A percentile compares a stretch with the other conserved stretches of the same genome.
These are phyloP conservation scores for Chlamydotis undulata DNA, from an alignment of 2,113 vertebrate species.

Conservation along the genomic window DNA sequence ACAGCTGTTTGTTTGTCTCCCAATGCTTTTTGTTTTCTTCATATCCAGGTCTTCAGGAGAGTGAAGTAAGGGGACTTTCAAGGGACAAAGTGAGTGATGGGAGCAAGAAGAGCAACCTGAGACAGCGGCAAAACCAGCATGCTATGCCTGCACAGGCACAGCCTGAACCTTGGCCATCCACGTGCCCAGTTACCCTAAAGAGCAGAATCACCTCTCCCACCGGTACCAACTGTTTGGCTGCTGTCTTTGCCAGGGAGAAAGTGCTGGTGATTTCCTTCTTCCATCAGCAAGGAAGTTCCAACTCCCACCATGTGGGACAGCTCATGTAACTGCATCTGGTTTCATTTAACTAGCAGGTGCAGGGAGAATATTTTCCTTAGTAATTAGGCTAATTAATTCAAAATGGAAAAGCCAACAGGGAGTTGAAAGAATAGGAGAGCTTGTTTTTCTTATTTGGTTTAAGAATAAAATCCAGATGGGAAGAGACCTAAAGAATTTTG, in stretches of 20 bases:
- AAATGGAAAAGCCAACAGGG: background rate
- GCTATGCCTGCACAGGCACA: background rate
- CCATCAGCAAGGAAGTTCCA: background rate
- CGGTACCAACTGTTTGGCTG: background rate
- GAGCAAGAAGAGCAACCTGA: background rate
- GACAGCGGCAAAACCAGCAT: background rate
- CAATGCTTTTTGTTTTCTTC: background rate
- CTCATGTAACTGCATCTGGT: background rate
- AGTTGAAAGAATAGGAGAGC: background rate
- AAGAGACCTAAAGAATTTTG: background rate
- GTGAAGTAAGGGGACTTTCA: background rate
- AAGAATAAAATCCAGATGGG: background rate
- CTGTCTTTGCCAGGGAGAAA: background rate
- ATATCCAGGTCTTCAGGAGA: background rate
- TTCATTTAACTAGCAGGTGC: background rate
- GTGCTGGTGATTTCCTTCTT: background rate
- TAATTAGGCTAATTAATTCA: background rate
- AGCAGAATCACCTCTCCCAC: background rate
- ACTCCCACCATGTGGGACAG: background rate
- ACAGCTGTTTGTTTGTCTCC: background rate
- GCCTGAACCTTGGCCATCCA: background rate
- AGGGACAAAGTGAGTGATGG: background rate
- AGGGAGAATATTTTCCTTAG: background rate
- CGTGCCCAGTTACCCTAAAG: background rate
- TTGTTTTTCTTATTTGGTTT: background rate